phyloP scores from a whole-genome alignment of 2,113 vertebrate genomes.

The Leptobrachium leishanense region DNA sequence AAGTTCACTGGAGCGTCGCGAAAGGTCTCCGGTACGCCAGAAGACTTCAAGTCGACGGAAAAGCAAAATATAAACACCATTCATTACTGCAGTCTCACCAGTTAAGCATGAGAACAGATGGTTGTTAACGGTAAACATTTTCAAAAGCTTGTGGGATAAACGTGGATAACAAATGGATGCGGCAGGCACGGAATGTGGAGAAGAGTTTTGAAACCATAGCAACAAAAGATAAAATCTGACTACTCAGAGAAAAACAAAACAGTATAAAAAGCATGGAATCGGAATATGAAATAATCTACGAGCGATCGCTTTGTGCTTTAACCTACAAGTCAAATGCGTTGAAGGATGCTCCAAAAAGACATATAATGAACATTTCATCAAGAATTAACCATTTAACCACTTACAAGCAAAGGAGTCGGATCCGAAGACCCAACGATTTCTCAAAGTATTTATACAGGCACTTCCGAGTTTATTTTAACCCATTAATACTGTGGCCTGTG shows the following conservation, averaged over 20 bases:
- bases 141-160: constrained; percentile 18
- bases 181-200: background rate
- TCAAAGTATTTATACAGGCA: no score
- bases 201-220: constrained; percentile 10
- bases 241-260: background rate
- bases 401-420: no score
- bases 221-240: constrained; percentile 13
- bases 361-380: no score
- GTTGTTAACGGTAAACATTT: constrained; percentile 1
- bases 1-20: background rate
- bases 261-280: background rate
- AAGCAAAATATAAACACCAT: constrained; percentile 24
- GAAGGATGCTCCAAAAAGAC: no score
- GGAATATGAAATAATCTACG: no score
- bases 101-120: constrained; percentile 5
- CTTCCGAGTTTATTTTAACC: no score
- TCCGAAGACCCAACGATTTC: no score
- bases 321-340: no score
- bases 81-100: constrained; percentile 1
- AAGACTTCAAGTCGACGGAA: constrained; percentile 8
- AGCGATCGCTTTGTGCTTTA: no score
- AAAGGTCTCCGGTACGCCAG: constrained; percentile 3
- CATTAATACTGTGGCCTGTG: no score
- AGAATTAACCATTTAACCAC: no score
- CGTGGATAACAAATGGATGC: constrained; percentile 6